Base-by-base conservation (phyloP, 2,888 invertebrate species). In the Leptopilina syphax region DNA sequence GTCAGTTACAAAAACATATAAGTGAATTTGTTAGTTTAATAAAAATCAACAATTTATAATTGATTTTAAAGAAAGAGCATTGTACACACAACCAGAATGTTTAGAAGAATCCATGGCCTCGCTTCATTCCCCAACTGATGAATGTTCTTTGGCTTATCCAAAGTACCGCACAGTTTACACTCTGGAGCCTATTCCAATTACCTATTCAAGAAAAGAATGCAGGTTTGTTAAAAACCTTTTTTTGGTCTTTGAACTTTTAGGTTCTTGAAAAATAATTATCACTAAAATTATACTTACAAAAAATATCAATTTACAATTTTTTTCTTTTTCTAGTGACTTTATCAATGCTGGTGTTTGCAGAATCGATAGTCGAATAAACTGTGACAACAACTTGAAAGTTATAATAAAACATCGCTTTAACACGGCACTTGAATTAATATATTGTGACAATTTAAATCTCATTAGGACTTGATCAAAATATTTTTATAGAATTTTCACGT, bases 401-500 rank as follows among this genome's bases (percentile, higher is more conserved):
- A 57, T 73, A 73, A 34, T 73, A 34, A 73, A 73, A 73, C 57
- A 73, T 3, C 73, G 57, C 12, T 73, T 73, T 54, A 34, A 73
- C 27, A 57, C 9, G 73, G n/a, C 57, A 0, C 57, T 73, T 73
- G 73, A 57, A 5, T 57, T 73, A 13, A 54, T 73, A 34, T 73
- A 57, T 8, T 73, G 73, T 34, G 73, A 73, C 13, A 57, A 27
- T 27, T 50, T 50, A 34, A 27, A 8, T 13, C 34, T 34, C 34
- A 34, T 13, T 8, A 57, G 50, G 57, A 10, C 27, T 27, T 34
- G 13, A 7, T 10, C 34, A 57, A 9, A 34, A 57, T 3, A 73
- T 34, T 57, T 57, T 57, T 9, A 8, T 57, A 73, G 12, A 34
- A 57, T 73, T n/a, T 54, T 7, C 54, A 54, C 13, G 1, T 3